phyloP scores from a whole-genome alignment of 2,113 vertebrate species.

The Haemorhous mexicanus region DNA sequence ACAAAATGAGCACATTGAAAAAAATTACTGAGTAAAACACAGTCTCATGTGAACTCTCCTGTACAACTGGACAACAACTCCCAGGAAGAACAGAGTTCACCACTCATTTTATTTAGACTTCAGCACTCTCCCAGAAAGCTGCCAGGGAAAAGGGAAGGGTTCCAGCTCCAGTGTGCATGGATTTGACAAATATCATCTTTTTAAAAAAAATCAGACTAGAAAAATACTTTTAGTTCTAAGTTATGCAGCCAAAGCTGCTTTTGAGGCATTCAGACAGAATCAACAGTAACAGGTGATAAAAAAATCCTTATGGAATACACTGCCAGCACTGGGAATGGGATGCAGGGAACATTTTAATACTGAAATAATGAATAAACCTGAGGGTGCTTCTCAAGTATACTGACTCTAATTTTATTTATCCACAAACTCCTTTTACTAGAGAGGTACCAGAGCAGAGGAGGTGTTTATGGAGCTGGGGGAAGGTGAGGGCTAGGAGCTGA shows the following conservation, averaged over 20 bases:
- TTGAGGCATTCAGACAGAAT: conserved; percentile 9
- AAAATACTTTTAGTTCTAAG: conserved; percentile 50
- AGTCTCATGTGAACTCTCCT: neutral
- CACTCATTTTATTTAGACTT: neutral
- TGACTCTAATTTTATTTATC: neutral
- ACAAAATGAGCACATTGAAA: conserved; percentile 42
- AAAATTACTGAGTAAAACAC: conserved; percentile 21
- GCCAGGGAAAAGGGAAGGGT: neutral
- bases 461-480: neutral
- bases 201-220: neutral
- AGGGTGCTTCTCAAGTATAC: neutral
- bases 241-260: conserved; percentile 6
- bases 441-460: neutral
- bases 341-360: neutral
- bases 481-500: neutral
- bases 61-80: conserved; percentile 13
- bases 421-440: neutral
- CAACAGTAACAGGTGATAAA: conserved; percentile 2
- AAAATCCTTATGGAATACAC: neutral
- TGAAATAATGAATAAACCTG: neutral
- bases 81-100: neutral
- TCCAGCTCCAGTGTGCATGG: neutral
- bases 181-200: neutral
- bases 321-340: neutral
- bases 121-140: conserved; percentile 7